Percentiles rank a stretch among this genome's conserved stretches.
These are phyloP conservation scores for Eleginops maclovinus DNA, from an alignment of 2,113 vertebrate genomes.

Conservation along the genomic window DNA sequence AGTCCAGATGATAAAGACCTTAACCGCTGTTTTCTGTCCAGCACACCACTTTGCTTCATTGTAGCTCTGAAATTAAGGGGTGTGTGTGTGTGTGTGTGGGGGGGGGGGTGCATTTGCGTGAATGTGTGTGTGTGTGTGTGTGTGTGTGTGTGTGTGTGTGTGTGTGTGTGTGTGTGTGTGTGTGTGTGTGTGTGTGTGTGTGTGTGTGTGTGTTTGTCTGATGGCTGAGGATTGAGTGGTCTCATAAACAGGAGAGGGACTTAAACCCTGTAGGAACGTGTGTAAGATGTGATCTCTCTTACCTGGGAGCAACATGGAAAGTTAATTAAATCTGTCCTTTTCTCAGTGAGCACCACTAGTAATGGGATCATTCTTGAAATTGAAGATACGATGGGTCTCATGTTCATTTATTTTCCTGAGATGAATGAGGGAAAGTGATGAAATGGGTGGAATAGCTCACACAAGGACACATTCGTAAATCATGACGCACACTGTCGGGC, in stretches of 20 bases:
- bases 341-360: constrained; percentile 12
- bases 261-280: constrained; percentile 44
- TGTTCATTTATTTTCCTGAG: constrained; percentile 15
- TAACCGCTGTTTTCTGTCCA: too few relatives aligned
- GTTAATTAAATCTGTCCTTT: constrained; percentile 58
- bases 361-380: constrained; percentile 40
- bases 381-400: constrained; percentile 11
- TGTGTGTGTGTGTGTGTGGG: neutral
- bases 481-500: neutral
- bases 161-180: neutral
- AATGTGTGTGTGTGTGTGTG: neutral
- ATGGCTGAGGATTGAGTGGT: constrained; percentile 57
- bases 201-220: neutral
- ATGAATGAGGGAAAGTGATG: constrained; percentile 9
- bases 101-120: neutral
- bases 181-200: neutral
- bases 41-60: constrained; percentile 14
- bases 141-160: neutral
- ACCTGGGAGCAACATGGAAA: constrained; percentile 41
- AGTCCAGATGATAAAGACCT: too few relatives aligned
- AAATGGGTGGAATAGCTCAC: neutral
- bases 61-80: neutral
- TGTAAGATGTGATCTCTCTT: constrained; percentile 50
- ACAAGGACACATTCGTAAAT: neutral
- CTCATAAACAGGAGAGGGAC: constrained; percentile 66